Base-by-base conservation (phyloP, 23 tunicate genomes). In the Trididemnum miniatum region DNA sequence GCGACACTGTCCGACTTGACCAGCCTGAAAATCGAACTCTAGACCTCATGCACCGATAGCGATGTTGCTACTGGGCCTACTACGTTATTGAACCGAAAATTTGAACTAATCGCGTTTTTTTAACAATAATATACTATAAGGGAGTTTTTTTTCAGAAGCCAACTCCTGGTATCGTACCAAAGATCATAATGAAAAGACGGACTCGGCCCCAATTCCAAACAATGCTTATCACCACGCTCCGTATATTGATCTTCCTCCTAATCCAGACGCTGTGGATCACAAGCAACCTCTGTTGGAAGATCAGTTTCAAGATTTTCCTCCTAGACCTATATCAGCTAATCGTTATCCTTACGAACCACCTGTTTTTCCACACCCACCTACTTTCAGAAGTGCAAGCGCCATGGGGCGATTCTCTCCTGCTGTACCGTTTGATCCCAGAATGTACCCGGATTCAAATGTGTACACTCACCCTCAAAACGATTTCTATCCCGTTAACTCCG, bases 111-210 rank as follows among this genome's bases (percentile, higher is more conserved):
- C n/a, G n/a, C n/a, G n/a, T n/a, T n/a, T n/a, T n/a, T n/a, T n/a
- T n/a, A n/a, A n/a, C n/a, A n/a, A n/a, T n/a, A n/a, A n/a, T n/a
- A n/a, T n/a, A n/a, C n/a, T n/a, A n/a, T n/a, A n/a, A n/a, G n/a
- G n/a, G n/a, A n/a, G n/a, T 1, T 59, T 81, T 59, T 35, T 62
- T 51, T 28, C 87, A 91, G 97, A 86, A 86, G 97, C 97, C 35
- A 82, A 91, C 54, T 91, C 97, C 4, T 91, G 97, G 97, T 86
- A 81, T 71, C 76, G 90, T 27, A 75, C 49, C 29, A 79, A 84
- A 3, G 20, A 31, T 4, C 37, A 67, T 5, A 7, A 12, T 12
- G 38, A 67, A 30, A 67, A 20, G 51, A 63, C 51, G 25, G 69
- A 62, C 4, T 62, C 69, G 25, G 25, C 24, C 4, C 28, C 4